Conservation (phyloP, 1,140 invertebrate genomes). For the Centruroides vittatus region DNA sequence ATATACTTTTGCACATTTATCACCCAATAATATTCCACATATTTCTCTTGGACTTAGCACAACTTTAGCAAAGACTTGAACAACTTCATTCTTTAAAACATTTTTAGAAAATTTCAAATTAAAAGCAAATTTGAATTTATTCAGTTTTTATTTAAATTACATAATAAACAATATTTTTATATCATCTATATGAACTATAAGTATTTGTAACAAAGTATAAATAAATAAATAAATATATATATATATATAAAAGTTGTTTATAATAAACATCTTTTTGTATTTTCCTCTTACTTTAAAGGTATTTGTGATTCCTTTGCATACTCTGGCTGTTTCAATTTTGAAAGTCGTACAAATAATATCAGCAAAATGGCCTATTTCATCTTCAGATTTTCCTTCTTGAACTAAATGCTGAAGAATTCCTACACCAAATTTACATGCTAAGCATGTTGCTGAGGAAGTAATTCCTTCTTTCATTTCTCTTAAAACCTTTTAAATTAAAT, state of each 20-base stretch:
- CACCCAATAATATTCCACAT: conserved; percentile 79
- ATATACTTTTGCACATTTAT: conserved; percentile 53
- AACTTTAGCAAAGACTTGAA: conserved; percentile 60
- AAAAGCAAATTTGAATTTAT: not conserved
- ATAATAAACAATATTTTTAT: no score
- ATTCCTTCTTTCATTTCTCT: conserved; percentile 4
- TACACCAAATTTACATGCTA: conserved; percentile 14
- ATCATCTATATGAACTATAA: no score
- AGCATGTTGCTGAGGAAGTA: conserved; percentile 3
- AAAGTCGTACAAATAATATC: conserved; percentile 12
- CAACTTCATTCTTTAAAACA: conserved; percentile 53
- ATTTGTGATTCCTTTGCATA: conserved; percentile 16
- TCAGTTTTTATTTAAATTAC: no score
- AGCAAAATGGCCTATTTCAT: conserved; percentile 14
- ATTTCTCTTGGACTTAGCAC: conserved; percentile 70
- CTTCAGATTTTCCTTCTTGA: conserved; percentile 11
- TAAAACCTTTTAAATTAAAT: conserved; percentile 1
- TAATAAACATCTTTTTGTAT: not conserved
- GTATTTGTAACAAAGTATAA: not conserved
- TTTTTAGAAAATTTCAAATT: conserved; percentile 9
- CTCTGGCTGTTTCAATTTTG: conserved; percentile 9
- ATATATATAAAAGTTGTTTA: not conserved
- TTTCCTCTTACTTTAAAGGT: conserved; percentile 14
- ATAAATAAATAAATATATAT: not conserved
- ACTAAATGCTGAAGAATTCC: conserved; percentile 13